Percentiles rank a stretch among this genome's conserved stretches.
These are phyloP conservation scores for Tuberolachnus salignus DNA, from an alignment of 2,888 invertebrate genomes.

Conservation along the genomic window DNA sequence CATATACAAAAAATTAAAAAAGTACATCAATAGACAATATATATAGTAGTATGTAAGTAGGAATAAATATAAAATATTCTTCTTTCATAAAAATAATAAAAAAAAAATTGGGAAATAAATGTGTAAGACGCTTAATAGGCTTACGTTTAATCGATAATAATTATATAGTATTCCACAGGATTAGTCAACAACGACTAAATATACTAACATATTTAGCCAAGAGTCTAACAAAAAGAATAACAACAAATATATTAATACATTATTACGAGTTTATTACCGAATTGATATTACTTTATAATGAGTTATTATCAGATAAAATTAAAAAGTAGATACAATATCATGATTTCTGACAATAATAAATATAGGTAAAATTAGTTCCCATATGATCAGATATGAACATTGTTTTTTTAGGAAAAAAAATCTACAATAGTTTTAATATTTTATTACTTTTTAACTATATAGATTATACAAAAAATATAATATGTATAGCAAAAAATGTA, in stretches of 20 bases:
- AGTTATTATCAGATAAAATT: constrained; percentile 56
- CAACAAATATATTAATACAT: constrained; percentile 45
- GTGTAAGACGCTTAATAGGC: neutral
- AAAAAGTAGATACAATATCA: constrained; percentile 54
- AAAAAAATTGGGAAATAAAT: neutral
- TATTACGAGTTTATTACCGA: constrained; percentile 56
- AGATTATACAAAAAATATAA: constrained; percentile 56
- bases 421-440: constrained; percentile 50
- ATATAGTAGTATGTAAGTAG: too few relatives aligned
- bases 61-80: neutral
- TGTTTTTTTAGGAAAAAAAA: constrained; percentile 43
- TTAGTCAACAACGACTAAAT: neutral
- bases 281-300: constrained; percentile 54
- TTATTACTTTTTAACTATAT: constrained; percentile 49
- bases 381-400: constrained; percentile 43
- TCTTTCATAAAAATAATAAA: too few relatives aligned
- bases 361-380: constrained; percentile 36
- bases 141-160: neutral
- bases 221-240: constrained; percentile 23
- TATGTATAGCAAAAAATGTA: constrained; percentile 53
- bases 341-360: constrained; percentile 41
- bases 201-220: neutral
- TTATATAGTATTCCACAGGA: neutral
- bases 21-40: too few relatives aligned
- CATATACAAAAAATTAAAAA: too few relatives aligned